A percentile compares a stretch with the other conserved stretches of the same genome.
Evolutionary conservation across 2,888 invertebrate genomes (phyloP).

Genomic region (Cephus sareptanus): DNA sequence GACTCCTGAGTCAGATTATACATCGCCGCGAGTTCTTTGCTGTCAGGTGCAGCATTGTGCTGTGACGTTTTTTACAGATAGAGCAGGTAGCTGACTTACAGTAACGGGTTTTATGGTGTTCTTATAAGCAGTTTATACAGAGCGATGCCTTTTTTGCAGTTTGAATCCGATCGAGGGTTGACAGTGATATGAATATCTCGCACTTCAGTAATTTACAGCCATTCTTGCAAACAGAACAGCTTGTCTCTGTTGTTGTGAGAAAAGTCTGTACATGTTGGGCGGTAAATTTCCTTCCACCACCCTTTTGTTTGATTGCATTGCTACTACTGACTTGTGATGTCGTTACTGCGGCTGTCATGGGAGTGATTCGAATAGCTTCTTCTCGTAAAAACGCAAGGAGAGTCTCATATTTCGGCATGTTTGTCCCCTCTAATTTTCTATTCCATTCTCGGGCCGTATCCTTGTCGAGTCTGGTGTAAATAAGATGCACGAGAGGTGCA

Average conservation of each 20-base stretch:
- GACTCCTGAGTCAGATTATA: too few relatives aligned
- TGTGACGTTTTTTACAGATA: not conserved
- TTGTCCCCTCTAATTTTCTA: constrained; percentile 1
- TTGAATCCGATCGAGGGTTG: not conserved
- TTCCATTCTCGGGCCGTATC: constrained; percentile 19
- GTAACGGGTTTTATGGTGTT: not conserved
- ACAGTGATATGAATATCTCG: not conserved
- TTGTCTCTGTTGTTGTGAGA: too few relatives aligned
- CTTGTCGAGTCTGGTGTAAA: constrained; percentile 14
- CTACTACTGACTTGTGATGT: not conserved
- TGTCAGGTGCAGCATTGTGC: not conserved
- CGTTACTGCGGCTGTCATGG: not conserved
- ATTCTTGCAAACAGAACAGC: too few relatives aligned
- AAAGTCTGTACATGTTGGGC: not conserved
- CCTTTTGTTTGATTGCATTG: not conserved
- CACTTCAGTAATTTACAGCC: not conserved
- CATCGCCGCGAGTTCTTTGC: too few relatives aligned
- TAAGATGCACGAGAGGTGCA: constrained; percentile 7
- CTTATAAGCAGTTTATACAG: constrained; percentile 1
- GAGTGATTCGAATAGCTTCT: constrained; percentile 2
- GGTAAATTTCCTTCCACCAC: not conserved
- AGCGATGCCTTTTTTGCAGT: not conserved
- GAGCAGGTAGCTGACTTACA: not conserved
- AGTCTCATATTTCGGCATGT: constrained; percentile 5
- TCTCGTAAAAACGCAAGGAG: constrained; percentile 3